phyloP scores from a whole-genome alignment of 2,888 invertebrate species.

The Habroteleia sp. region DNA sequence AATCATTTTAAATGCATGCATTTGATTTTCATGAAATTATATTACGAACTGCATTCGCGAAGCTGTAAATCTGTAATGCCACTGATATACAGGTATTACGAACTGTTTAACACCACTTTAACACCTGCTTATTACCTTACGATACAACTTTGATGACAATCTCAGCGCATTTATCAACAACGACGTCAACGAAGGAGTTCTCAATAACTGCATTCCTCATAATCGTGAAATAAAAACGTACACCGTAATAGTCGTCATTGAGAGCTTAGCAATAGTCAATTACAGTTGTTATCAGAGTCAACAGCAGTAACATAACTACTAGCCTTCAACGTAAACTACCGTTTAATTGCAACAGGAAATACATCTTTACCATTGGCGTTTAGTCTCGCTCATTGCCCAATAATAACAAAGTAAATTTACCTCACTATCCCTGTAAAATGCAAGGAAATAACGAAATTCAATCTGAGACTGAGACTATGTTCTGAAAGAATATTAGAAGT shows the following conservation, averaged over 20 bases:
- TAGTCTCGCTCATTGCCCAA: constrained; percentile 14
- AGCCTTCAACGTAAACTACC: constrained; percentile 30
- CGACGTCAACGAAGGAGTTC: constrained; percentile 5
- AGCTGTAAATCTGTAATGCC: too few species aligned
- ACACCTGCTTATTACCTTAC: too few species aligned
- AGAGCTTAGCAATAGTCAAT: background rate
- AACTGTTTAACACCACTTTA: too few species aligned
- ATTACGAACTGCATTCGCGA: too few species aligned
- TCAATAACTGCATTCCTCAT: constrained; percentile 4
- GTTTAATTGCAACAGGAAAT: constrained; percentile 25
- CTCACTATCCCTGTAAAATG: constrained; percentile 25
- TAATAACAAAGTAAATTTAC: constrained; percentile 36
- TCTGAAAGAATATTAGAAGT: constrained; percentile 8
- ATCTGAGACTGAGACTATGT: background rate
- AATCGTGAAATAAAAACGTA: constrained; percentile 1
- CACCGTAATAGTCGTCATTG: constrained; percentile 3
- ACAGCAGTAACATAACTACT: too few species aligned
- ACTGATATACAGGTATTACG: too few species aligned
- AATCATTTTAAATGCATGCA: too few species aligned
- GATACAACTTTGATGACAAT: constrained; percentile 10
- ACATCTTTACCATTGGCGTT: constrained; percentile 39
- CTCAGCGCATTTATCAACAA: constrained; percentile 15
- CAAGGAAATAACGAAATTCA: constrained; percentile 3
- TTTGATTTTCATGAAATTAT: too few species aligned
- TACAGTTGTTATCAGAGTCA: background rate